phyloP scores from a whole-genome alignment of 2,113 vertebrate species.

The Crotalus viridis region DNA sequence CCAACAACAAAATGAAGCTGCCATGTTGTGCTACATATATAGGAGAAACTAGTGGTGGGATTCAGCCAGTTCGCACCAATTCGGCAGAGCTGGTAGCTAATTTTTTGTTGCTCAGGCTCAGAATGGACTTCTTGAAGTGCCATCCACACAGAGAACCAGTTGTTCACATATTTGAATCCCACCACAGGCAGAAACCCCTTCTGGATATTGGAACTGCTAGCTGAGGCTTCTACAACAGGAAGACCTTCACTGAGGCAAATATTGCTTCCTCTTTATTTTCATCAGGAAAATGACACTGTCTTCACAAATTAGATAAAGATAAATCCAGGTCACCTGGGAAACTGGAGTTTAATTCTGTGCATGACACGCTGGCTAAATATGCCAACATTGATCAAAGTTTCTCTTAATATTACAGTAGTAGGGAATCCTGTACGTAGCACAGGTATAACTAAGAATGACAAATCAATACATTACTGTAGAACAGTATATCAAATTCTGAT shows the following conservation, averaged over 20 bases:
- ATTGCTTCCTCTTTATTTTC: background rate
- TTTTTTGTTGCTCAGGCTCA: too few species aligned
- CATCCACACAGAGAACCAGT: too few species aligned
- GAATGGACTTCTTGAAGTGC: too few species aligned
- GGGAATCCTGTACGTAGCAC: background rate
- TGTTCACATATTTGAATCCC: too few species aligned
- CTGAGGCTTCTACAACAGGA: background rate
- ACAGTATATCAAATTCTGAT: background rate
- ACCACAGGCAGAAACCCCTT: background rate
- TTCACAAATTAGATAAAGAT: background rate
- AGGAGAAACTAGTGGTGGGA: background rate
- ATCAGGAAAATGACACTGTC: background rate
- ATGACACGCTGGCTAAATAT: background rate
- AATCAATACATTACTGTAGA: background rate
- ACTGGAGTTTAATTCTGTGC: background rate
- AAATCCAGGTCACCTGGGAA: background rate
- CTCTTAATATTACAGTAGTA: background rate
- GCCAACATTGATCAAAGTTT: background rate
- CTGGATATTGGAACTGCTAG: background rate
- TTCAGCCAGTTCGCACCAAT: too few species aligned
- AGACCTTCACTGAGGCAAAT: background rate
- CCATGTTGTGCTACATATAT: background rate
- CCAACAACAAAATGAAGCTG: background rate
- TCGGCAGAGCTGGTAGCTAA: too few species aligned
- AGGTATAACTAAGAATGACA: background rate